These are phyloP conservation scores for Drosophila anceps DNA, from an alignment of 2,888 invertebrate species.

Conservation along the genomic window DNA sequence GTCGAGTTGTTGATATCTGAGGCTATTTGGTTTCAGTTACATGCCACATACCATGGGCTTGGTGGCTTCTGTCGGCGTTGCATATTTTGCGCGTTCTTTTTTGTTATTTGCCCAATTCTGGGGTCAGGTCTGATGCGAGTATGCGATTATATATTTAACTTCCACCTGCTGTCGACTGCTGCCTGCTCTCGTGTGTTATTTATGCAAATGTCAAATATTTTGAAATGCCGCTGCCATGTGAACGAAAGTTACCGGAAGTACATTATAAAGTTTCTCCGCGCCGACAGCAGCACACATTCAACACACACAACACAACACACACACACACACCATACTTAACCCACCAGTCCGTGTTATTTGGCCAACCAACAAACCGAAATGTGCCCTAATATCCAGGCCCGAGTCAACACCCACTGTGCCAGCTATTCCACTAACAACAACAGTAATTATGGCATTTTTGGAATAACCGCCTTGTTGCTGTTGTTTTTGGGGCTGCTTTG, in stretches of 20 bases:
- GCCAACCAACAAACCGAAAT: conserved; percentile 73
- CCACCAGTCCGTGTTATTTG: conserved; percentile 55
- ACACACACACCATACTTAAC: neutral
- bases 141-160: conserved; percentile 47
- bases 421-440: conserved; percentile 50
- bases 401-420: conserved; percentile 15
- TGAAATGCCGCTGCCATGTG: conserved; percentile 77
- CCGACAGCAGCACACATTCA: conserved; percentile 8
- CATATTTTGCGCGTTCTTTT: conserved; percentile 57
- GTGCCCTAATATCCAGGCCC: conserved; percentile 62
- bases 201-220: conserved; percentile 81
- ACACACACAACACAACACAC: neutral
- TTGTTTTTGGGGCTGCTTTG: conserved; percentile 34
- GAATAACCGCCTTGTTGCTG: conserved; percentile 49
- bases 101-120: conserved; percentile 71
- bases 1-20: neutral
- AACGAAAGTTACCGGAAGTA: conserved; percentile 77
- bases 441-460: conserved; percentile 77
- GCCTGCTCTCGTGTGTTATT: conserved; percentile 63
- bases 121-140: conserved; percentile 22
- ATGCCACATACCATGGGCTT: conserved; percentile 47
- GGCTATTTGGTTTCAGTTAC: conserved; percentile 30
- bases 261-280: conserved; percentile 68
- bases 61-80: conserved; percentile 45
- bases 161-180: conserved; percentile 29